These are phyloP conservation scores for Papilio dardanus DNA, from an alignment of 1,140 invertebrate species.

Conservation along the genomic window DNA sequence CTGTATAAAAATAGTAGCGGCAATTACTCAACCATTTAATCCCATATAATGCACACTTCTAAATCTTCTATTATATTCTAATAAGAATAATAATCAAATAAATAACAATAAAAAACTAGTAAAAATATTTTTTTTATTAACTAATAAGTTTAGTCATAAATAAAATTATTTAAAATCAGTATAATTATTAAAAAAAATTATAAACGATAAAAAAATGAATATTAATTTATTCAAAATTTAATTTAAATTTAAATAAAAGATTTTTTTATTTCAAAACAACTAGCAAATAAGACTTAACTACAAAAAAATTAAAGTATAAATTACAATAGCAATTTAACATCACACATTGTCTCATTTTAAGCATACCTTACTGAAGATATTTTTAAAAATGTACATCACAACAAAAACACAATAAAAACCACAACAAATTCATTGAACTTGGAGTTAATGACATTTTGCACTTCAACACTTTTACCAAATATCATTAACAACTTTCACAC, in stretches of 20 bases:
- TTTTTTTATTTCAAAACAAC: not conserved
- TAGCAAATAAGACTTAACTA: not conserved
- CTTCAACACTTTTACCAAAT: conserved; percentile 43
- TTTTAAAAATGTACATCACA: conserved; percentile 74
- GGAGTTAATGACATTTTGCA: conserved; percentile 54
- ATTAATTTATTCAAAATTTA: no score
- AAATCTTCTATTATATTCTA: conserved; percentile 8
- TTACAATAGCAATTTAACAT: not conserved
- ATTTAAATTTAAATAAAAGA: not conserved
- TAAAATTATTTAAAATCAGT: no score
- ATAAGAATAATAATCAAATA: not conserved
- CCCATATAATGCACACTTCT: conserved; percentile 6
- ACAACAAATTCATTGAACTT: conserved; percentile 43
- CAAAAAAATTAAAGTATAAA: not conserved
- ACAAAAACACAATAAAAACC: conserved; percentile 47
- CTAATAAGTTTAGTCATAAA: no score
- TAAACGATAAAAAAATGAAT: no score
- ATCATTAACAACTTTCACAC: conserved; percentile 34
- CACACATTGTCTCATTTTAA: no score
- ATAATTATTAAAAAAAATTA: no score
- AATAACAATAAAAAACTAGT: not conserved
- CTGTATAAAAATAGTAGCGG: conserved; percentile 26
- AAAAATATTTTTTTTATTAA: no score
- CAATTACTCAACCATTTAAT: conserved; percentile 31
- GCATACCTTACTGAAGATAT: conserved; percentile 71